A percentile compares a stretch with the other conserved stretches of the same genome.
Conservation (phyloP, 1,140 invertebrate species). For the Drosophila parabipectinata region DNA sequence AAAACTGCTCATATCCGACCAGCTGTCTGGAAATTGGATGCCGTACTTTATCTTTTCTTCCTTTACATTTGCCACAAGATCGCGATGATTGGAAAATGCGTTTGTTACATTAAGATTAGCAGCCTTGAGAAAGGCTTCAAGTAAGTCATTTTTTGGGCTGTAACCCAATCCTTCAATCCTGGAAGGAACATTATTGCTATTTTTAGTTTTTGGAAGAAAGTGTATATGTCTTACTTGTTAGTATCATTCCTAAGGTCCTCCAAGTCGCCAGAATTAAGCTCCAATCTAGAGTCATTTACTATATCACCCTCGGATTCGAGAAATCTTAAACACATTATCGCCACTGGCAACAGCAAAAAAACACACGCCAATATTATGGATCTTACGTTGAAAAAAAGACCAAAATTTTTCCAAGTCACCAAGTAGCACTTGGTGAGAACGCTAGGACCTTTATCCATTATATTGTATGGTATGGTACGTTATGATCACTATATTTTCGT, state of each 20-base stretch:
- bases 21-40: conserved; percentile 11
- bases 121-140: background rate
- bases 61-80: background rate
- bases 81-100: background rate
- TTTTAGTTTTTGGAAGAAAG: no score
- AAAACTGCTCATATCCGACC: background rate
- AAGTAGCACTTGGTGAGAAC: background rate
- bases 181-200: background rate
- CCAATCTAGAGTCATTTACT: no score
- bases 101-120: background rate
- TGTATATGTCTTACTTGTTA: no score
- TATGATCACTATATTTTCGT: background rate
- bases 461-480: no score
- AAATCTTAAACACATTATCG: no score
- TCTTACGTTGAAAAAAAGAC: background rate
- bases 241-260: no score
- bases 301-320: no score
- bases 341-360: background rate
- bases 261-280: no score
- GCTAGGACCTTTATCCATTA: conserved; percentile 3
- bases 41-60: background rate
- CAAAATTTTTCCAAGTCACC: conserved; percentile 16
- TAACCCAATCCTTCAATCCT: background rate
- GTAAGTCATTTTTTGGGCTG: background rate
- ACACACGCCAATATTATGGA: background rate